Base-by-base conservation (phyloP, 2,888 invertebrate species). In the Hydrotaea diabolus region DNA sequence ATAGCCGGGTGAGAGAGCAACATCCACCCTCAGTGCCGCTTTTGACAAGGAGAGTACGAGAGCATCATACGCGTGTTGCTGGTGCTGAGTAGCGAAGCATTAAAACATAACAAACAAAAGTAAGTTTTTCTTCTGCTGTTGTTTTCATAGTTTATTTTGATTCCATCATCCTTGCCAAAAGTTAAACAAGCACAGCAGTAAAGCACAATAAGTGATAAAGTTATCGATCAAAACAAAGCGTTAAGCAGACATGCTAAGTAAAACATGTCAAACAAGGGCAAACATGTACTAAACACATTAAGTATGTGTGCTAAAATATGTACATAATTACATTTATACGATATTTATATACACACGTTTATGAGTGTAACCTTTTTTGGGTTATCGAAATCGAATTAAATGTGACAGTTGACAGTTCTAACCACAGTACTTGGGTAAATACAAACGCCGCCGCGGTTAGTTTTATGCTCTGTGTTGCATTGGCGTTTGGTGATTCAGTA, bases 71-170 rank as follows among this genome's bases (percentile, higher is more conserved):
- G 39, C 2, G 39, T 39, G n/a, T n/a, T n/a, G 39, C 39, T 39
- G 39, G 13, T 11, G 13, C n/a, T n/a, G n/a, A n/a, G n/a, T n/a
- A n/a, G n/a, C 39, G 13, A 39, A 31, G 13, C 39, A 39, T 13
- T 39, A 11, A 39, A 39, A 39, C 23, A 59, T 23, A 59, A 59
- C 15, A 71, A 57, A 66, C 66, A 82, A 82, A 69, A 85, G 85
- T 85, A 82, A 85, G 85, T 85, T 74, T 19, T 64, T 23, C n/a
- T 69, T 77, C 76, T 43, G 43, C 7, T 7, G 31, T 31, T 31
- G 31, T 31, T 31, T 31, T 31, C 31, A 31, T 36, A 43, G 79
- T 85, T 85, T 85, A 77, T 85, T 85, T 85, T 85, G 85, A 85
- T 85, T 82, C 77, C 72, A 66, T 66, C 19, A 76, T 81, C 78